Conservation (phyloP, 2,113 vertebrate species). For the Ptilonorhynchus violaceus region DNA sequence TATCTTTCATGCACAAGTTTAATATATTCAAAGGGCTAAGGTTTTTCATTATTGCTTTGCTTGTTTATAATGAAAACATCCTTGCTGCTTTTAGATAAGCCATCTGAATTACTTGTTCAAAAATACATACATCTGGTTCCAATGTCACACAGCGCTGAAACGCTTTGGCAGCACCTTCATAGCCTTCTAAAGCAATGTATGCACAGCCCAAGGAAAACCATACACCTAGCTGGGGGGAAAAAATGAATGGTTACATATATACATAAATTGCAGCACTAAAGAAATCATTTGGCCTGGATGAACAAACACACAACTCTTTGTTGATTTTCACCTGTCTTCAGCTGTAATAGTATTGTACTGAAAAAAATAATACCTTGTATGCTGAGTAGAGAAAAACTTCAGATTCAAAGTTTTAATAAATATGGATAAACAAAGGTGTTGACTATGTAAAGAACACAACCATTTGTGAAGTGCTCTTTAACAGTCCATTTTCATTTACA, state of each 20-base stretch:
- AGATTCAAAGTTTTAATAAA: neutral
- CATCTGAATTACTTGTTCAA: neutral
- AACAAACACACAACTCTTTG: neutral
- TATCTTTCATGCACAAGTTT: neutral
- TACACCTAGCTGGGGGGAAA: slow-evolving; percentile 84
- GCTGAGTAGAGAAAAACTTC: neutral
- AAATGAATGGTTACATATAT: neutral
- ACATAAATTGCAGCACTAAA: neutral
- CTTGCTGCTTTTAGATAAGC: slow-evolving; percentile 44
- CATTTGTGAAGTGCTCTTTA: neutral
- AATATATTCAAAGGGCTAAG: neutral
- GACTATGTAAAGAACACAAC: neutral
- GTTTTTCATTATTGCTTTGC: slow-evolving; percentile 27
- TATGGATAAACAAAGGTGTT: neutral
- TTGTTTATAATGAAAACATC: slow-evolving; percentile 31
- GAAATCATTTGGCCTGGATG: neutral
- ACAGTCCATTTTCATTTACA: neutral
- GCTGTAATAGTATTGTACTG: neutral
- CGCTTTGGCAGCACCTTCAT: slow-evolving; percentile 87
- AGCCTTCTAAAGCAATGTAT: slow-evolving; percentile 88
- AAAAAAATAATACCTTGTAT: neutral
- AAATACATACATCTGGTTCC: slow-evolving; percentile 90
- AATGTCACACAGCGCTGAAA: slow-evolving; percentile 92
- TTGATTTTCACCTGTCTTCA: neutral
- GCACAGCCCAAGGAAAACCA: slow-evolving; percentile 98